Conservation (phyloP, 2,888 invertebrate genomes). For the Trichopoda pennipes region DNA sequence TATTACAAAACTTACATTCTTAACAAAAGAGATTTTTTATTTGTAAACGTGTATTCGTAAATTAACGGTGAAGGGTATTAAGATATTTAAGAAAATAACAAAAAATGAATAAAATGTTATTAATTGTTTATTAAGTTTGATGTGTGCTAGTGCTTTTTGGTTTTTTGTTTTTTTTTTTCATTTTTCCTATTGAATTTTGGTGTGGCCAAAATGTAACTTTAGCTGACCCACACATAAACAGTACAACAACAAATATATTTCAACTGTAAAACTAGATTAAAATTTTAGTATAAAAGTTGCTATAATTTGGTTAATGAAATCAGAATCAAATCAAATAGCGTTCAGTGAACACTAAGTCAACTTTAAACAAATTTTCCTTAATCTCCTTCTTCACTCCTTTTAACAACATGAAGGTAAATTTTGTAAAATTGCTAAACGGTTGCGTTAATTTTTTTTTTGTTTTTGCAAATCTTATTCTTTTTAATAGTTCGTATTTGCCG, state of each 20-base stretch:
- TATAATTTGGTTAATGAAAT: slow-evolving; percentile 77
- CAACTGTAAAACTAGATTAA: slow-evolving; percentile 25
- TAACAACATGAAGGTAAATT: slow-evolving; percentile 79
- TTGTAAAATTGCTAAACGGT: background rate
- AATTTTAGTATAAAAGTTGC: slow-evolving; percentile 79
- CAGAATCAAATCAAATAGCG: slow-evolving; percentile 78
- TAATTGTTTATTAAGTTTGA: slow-evolving; percentile 25
- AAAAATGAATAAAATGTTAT: too few species aligned
- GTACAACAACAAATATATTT: slow-evolving; percentile 1
- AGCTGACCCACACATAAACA: slow-evolving; percentile 1
- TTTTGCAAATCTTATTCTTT: slow-evolving; percentile 70
- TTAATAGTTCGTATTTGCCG: slow-evolving; percentile 74
- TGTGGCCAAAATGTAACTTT: slow-evolving; percentile 50
- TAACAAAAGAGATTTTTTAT: background rate
- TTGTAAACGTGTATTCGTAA: slow-evolving; percentile 12
- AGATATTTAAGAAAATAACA: slow-evolving; percentile 35
- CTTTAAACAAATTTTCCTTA: slow-evolving; percentile 43
- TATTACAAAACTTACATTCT: slow-evolving; percentile 39
- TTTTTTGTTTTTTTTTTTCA: background rate
- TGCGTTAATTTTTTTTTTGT: background rate
- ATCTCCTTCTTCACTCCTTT: slow-evolving; percentile 63
- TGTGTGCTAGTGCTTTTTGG: background rate
- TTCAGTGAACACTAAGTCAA: slow-evolving; percentile 77
- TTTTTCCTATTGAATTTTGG: slow-evolving; percentile 39
- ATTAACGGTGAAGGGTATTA: slow-evolving; percentile 51